Evolutionary conservation across 2,113 vertebrate genomes (phyloP).

Genomic region (Cercocebus atys): DNA sequence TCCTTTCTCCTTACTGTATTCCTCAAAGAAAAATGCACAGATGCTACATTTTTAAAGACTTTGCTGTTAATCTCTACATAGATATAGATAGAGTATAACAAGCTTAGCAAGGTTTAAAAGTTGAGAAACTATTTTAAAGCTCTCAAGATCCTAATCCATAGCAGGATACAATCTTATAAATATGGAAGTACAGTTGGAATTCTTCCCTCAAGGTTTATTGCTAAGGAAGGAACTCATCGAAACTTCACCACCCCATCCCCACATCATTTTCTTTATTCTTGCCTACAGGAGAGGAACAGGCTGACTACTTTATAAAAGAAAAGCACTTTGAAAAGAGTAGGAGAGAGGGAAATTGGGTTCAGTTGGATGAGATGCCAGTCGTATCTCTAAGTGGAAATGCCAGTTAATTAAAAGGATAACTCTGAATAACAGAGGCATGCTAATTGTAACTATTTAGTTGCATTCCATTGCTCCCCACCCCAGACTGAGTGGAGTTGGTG

Average conservation of each 20-base stretch:
- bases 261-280: neutral
- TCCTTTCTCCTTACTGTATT: neutral
- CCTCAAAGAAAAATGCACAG: neutral
- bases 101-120: neutral
- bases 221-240: neutral
- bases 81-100: neutral
- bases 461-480: neutral
- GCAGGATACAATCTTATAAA: neutral
- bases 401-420: neutral
- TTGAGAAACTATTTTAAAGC: neutral
- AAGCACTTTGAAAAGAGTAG: neutral
- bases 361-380: neutral
- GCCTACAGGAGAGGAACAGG: neutral
- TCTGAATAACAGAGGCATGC: neutral
- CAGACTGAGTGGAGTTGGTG: neutral
- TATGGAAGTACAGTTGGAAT: neutral
- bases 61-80: neutral
- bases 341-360: neutral
- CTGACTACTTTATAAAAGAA: neutral
- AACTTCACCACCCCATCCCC: neutral
- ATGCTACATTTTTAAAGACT: neutral
- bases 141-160: neutral
- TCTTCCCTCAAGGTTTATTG: neutral
- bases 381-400: neutral
- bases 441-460: neutral